Percentiles rank a stretch among this genome's conserved stretches.
Evolutionary conservation across 2,113 vertebrate genomes (phyloP).

Genomic region (Synodontis membranacea): DNA sequence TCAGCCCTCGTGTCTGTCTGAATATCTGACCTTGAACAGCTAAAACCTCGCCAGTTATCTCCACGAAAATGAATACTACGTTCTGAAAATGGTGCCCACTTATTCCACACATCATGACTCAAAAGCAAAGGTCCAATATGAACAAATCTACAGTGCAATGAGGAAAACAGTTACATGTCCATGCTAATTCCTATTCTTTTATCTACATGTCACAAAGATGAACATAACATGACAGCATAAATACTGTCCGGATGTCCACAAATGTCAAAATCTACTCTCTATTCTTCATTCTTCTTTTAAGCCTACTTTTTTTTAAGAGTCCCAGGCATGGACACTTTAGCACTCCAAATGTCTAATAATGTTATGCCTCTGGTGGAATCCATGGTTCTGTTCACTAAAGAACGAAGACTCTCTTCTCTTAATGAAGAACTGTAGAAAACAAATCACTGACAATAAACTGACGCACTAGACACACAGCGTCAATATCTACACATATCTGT

Average conservation of each 20-base stretch:
- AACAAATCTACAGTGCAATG: neutral
- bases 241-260: neutral
- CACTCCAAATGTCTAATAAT: neutral
- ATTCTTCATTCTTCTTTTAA: no score
- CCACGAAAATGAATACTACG: neutral
- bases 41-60: constrained; percentile 3
- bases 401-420: neutral
- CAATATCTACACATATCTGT: neutral
- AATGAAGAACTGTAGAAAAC: neutral
- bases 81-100: neutral
- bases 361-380: neutral
- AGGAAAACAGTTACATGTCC: neutral
- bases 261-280: neutral
- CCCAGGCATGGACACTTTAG: neutral
- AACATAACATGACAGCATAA: neutral
- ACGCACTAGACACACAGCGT: neutral
- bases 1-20: neutral
- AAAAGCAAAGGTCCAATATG: neutral
- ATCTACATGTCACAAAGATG: neutral
- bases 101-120: neutral
- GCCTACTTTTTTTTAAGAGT: constrained; percentile 41
- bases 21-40: constrained; percentile 29
- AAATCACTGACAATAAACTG: neutral
- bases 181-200: neutral
- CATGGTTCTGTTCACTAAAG: neutral